These are phyloP conservation scores for Oriolus oriolus DNA, from an alignment of 2,113 vertebrate genomes.

Conservation along the genomic window DNA sequence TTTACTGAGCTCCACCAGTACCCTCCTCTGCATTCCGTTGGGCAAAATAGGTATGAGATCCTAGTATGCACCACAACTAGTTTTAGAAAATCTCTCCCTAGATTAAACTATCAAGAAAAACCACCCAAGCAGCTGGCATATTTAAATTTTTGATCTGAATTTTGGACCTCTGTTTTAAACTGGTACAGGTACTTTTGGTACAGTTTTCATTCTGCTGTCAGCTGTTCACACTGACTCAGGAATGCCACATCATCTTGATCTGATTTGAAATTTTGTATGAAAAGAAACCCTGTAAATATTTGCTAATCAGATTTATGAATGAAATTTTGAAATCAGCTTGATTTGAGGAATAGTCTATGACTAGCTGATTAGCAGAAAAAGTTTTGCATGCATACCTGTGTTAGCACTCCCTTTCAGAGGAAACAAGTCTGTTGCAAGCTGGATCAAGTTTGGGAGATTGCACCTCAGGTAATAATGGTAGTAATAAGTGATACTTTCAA, in stretches of 20 bases:
- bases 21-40: not conserved
- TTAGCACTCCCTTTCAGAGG: not conserved
- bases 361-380: not conserved
- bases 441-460: slow-evolving; percentile 25
- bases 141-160: not conserved
- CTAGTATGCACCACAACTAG: not conserved
- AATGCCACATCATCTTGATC: not conserved
- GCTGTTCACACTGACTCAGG: not conserved
- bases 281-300: not conserved
- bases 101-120: not conserved
- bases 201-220: not conserved
- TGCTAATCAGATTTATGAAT: not conserved
- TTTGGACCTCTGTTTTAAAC: not conserved
- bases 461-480: not conserved
- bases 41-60: not conserved
- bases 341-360: not conserved
- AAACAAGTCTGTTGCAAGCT: slow-evolving; percentile 30
- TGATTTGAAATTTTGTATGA: not conserved
- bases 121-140: not conserved
- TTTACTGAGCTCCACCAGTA: not conserved
- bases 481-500: not conserved
- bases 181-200: not conserved
- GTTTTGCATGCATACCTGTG: not conserved
- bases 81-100: not conserved
- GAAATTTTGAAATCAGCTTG: not conserved